phyloP scores from a whole-genome alignment of 64 coral and sea anemone genomes.

The Astreopora myriophthalma region DNA sequence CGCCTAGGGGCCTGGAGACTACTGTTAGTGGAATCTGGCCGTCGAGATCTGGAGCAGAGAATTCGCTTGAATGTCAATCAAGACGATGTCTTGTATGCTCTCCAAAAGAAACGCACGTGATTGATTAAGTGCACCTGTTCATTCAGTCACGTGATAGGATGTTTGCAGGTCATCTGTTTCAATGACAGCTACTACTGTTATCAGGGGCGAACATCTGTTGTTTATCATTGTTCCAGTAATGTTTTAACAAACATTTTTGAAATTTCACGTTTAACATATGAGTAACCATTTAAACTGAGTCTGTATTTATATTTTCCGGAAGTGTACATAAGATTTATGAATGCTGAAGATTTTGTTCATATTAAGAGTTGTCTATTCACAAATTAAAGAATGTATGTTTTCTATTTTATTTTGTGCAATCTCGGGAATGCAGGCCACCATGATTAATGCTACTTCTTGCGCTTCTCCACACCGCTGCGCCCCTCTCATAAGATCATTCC shows the following conservation, averaged over 20 bases:
- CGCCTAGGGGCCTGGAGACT: conserved; percentile 86
- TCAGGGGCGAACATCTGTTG: neutral
- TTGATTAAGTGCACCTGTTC: neutral
- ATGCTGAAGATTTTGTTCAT: neutral
- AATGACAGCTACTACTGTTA: too few relatives aligned
- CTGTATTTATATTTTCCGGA: neutral
- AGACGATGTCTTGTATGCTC: conserved; percentile 92
- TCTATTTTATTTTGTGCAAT: neutral
- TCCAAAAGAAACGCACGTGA: conserved; percentile 59
- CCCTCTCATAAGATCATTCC: too few relatives aligned
- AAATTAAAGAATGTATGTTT: neutral
- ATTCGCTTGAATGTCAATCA: conserved; percentile 95
- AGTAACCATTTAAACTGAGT: neutral
- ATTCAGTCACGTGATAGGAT: neutral
- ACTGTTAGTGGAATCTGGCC: conserved; percentile 88
- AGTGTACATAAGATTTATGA: neutral
- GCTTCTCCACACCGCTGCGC: too few relatives aligned
- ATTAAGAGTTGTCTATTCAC: neutral
- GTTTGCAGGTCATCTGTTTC: too few relatives aligned
- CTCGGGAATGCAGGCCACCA: too few relatives aligned
- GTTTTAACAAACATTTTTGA: neutral
- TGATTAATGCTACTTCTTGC: too few relatives aligned
- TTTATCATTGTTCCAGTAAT: neutral
- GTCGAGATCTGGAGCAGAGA: conserved; percentile 85
- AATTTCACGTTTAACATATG: neutral